Conservation (phyloP, 2,113 vertebrate species). For the Urocitellus parryii region DNA sequence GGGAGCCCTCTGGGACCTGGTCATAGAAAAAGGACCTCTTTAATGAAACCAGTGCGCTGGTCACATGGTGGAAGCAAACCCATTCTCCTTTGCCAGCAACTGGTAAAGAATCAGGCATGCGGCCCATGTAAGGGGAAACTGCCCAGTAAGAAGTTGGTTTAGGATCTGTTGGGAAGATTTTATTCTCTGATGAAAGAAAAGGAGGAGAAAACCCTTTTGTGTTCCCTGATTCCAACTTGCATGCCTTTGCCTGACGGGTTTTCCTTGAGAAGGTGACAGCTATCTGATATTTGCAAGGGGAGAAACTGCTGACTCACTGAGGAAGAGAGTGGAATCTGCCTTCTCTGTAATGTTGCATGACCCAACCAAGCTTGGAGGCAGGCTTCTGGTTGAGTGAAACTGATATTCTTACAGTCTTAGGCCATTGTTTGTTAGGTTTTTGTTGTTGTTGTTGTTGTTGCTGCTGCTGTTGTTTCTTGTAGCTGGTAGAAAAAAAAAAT, state of each 20-base stretch:
- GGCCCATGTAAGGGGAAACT: background rate
- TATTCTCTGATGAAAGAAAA: background rate
- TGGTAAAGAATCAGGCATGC: background rate
- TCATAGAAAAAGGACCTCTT: too few relatives aligned
- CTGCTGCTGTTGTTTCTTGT: background rate
- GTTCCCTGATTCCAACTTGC: background rate
- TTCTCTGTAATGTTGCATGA: background rate
- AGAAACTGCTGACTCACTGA: background rate
- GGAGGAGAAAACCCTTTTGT: background rate
- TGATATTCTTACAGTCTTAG: background rate
- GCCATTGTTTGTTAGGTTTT: background rate
- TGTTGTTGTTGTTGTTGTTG: background rate
- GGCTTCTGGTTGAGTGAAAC: constrained; percentile 26
- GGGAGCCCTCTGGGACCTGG: too few relatives aligned
- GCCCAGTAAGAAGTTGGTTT: background rate
- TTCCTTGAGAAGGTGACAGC: background rate
- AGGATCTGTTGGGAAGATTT: background rate
- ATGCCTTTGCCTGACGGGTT: background rate
- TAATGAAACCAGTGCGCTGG: too few relatives aligned
- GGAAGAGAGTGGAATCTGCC: background rate
- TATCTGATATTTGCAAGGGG: background rate
- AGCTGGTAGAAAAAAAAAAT: background rate
- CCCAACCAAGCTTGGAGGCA: background rate
- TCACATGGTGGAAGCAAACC: background rate
- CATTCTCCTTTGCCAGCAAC: background rate